phyloP scores from a whole-genome alignment of 2,113 vertebrate species.

The Lepisosteus osseus region DNA sequence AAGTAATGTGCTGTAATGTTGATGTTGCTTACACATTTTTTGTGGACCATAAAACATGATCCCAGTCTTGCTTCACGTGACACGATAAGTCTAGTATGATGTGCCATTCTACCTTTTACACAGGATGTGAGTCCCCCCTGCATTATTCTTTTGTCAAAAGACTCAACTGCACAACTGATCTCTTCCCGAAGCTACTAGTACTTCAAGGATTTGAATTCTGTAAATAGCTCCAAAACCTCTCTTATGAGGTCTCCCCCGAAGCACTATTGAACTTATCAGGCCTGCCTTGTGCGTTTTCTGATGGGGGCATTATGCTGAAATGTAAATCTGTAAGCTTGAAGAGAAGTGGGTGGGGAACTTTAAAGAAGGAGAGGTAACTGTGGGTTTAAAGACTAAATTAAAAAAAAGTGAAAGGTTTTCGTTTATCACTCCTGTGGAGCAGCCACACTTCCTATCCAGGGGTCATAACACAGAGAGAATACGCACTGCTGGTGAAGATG shows the following conservation, averaged over 20 bases:
- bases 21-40: no score
- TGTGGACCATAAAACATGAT: no score
- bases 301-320: slow-evolving; percentile 75
- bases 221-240: slow-evolving; percentile 78
- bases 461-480: neutral
- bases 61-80: slow-evolving; percentile 38
- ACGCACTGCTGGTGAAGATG: neutral
- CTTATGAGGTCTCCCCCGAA: slow-evolving; percentile 73
- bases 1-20: no score
- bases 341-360: slow-evolving; percentile 70
- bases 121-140: slow-evolving; percentile 48
- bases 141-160: slow-evolving; percentile 68
- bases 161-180: slow-evolving; percentile 67
- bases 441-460: slow-evolving; percentile 42
- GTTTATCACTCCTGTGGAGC: slow-evolving; percentile 43
- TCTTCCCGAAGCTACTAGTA: slow-evolving; percentile 66
- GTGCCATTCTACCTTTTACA: slow-evolving; percentile 65
- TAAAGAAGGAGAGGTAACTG: slow-evolving; percentile 62
- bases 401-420: slow-evolving; percentile 30
- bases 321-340: slow-evolving; percentile 74
- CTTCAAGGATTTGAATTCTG: slow-evolving; percentile 74
- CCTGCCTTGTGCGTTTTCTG: slow-evolving; percentile 72
- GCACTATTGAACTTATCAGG: slow-evolving; percentile 79
- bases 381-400: slow-evolving; percentile 46
- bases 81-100: slow-evolving; percentile 64